Percentiles rank a stretch among this genome's conserved stretches.
These are phyloP conservation scores for Deladenus siricidicola DNA, from an alignment of 2,888 invertebrate genomes.

Conservation along the genomic window DNA sequence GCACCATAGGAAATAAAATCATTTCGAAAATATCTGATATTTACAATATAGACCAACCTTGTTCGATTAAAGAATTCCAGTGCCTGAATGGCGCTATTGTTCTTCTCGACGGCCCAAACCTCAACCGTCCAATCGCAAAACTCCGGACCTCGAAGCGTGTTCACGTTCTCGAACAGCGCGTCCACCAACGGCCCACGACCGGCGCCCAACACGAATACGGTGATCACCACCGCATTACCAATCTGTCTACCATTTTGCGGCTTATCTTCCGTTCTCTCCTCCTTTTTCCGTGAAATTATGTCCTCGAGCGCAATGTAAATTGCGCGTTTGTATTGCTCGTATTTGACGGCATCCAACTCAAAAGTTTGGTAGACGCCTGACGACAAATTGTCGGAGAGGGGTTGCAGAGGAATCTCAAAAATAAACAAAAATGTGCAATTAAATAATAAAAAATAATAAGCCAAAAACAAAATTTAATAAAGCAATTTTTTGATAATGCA, in stretches of 20 bases:
- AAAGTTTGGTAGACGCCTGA: constrained; percentile 93
- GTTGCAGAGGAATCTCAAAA: constrained; percentile 65
- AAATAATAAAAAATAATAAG: too few species aligned
- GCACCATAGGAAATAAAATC: too few species aligned
- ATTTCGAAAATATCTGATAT: too few species aligned
- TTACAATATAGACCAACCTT: too few species aligned
- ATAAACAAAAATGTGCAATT: not conserved
- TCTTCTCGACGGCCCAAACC: constrained; percentile 83
- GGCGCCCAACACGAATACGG: constrained; percentile 83
- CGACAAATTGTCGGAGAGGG: constrained; percentile 87
- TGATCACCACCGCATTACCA: too few species aligned
- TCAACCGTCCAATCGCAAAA: constrained; percentile 21
- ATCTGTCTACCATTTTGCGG: too few species aligned
- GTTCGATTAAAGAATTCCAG: not conserved
- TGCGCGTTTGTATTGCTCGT: constrained; percentile 59
- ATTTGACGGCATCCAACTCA: constrained; percentile 93
- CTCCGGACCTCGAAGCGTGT: not conserved
- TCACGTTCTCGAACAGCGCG: constrained; percentile 4
- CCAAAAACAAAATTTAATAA: too few species aligned
- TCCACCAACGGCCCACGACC: constrained; percentile 91
- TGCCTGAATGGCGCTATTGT: constrained; percentile 75
- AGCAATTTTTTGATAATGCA: too few species aligned
- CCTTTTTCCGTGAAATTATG: constrained; percentile 8
- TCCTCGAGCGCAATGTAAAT: constrained; percentile 29
- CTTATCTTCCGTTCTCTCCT: not conserved